Conservation (phyloP, 2,113 vertebrate species). For the Neopipo cinnamomea region DNA sequence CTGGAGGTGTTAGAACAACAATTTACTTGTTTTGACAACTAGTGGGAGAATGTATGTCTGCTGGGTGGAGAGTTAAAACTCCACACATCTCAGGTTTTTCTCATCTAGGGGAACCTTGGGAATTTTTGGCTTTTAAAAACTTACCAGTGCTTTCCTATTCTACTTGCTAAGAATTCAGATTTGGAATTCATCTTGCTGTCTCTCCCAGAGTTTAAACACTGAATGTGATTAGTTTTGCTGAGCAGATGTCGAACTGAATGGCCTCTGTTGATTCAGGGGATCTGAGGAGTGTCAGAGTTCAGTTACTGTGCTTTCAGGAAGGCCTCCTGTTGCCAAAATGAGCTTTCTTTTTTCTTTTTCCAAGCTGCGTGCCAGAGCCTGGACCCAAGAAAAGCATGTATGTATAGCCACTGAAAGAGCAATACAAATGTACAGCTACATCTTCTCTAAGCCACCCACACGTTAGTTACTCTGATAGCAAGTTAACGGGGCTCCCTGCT, state of each 20-base stretch:
- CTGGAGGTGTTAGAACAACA: background rate
- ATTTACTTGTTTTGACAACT: background rate
- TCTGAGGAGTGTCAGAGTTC: conserved; percentile 56
- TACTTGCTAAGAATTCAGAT: background rate
- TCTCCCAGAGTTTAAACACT: conserved; percentile 3
- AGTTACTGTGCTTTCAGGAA: conserved; percentile 53
- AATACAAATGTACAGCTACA: background rate
- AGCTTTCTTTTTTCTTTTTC: conserved; percentile 20
- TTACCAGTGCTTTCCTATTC: background rate
- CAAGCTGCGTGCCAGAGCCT: conserved; percentile 4
- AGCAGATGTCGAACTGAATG: conserved; percentile 39
- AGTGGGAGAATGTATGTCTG: background rate
- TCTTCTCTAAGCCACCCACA: background rate
- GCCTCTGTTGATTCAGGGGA: conserved; percentile 53
- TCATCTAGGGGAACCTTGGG: background rate
- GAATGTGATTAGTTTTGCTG: conserved; percentile 42
- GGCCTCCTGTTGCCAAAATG: conserved; percentile 45
- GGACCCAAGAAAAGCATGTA: background rate
- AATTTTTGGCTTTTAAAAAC: background rate
- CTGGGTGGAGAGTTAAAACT: background rate
- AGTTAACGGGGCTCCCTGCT: background rate
- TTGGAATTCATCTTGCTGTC: background rate
- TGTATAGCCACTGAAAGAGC: background rate
- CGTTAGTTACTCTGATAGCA: background rate
- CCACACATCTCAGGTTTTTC: background rate